Evolutionary conservation across 2,113 vertebrate genomes (phyloP).

Genomic region (Syngnathoides biaculeatus): DNA sequence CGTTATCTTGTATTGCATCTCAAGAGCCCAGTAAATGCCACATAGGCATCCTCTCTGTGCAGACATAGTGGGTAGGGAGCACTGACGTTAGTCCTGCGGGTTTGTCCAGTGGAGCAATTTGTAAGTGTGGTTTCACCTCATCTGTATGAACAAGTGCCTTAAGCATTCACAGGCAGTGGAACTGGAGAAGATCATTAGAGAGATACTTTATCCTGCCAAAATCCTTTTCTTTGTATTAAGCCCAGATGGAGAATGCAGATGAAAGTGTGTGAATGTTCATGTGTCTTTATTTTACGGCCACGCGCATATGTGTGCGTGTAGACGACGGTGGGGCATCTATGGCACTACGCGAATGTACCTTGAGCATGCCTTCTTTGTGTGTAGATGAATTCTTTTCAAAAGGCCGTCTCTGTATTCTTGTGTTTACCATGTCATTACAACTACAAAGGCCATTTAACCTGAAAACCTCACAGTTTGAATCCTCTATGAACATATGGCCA

Average conservation of each 20-base stretch:
- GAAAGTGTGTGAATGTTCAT: conserved; percentile 63
- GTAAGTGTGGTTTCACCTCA: conserved; percentile 75
- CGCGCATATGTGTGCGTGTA: conserved; percentile 27
- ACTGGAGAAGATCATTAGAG: conserved; percentile 77
- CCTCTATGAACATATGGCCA: conserved; percentile 71
- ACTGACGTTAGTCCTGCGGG: conserved; percentile 64
- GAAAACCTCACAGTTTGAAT: conserved; percentile 75
- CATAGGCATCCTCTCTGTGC: conserved; percentile 37
- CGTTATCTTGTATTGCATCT: conserved; percentile 49
- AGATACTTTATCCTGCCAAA: conserved; percentile 77
- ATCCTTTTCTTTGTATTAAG: conserved; percentile 74
- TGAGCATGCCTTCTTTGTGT: conserved; percentile 5
- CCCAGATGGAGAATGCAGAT: conserved; percentile 75
- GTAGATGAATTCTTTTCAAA: conserved; percentile 62
- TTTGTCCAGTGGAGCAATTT: conserved; percentile 72
- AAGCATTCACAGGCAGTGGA: conserved; percentile 75
- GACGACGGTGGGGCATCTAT: conserved; percentile 54
- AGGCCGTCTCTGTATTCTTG: conserved; percentile 58
- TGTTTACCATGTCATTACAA: conserved; percentile 74
- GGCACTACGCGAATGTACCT: conserved; percentile 51
- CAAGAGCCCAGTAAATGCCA: conserved; percentile 16
- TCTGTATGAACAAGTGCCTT: conserved; percentile 76
- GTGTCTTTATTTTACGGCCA: conserved; percentile 25
- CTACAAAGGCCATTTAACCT: conserved; percentile 76
- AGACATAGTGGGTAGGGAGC: conserved; percentile 41